Percentiles rank a stretch among this genome's conserved stretches.
phyloP scores from a whole-genome alignment of 2,888 invertebrate genomes.

The Patella ulyssiponensis region DNA sequence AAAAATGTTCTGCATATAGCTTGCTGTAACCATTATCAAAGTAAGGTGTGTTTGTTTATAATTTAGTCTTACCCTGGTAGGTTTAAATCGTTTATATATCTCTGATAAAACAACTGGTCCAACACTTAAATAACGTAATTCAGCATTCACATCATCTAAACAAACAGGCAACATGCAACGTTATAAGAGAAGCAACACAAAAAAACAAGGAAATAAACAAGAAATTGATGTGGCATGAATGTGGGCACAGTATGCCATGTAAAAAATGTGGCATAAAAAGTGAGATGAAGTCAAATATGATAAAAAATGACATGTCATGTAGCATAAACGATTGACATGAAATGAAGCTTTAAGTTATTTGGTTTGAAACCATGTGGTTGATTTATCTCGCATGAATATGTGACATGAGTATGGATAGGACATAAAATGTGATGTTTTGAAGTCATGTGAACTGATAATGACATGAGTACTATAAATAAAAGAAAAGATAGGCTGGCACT shows the following conservation, averaged over 20 bases:
- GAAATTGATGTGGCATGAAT: not conserved
- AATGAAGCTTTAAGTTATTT: no score
- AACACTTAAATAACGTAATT: constrained; percentile 60
- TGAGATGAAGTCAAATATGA: not conserved
- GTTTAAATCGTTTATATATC: constrained; percentile 67
- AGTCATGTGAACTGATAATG: no score
- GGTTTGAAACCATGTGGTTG: no score
- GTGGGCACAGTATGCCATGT: not conserved
- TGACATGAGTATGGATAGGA: no score
- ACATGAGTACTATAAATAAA: no score
- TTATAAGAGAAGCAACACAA: not conserved
- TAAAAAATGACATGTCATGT: not conserved
- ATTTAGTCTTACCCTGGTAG: constrained; percentile 59
- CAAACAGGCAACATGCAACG: constrained; percentile 14
- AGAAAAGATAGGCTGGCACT: no score
- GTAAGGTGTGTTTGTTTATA: not conserved
- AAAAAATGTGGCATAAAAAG: not conserved
- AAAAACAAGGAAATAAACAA: not conserved
- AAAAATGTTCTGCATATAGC: not conserved
- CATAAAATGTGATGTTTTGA: no score
- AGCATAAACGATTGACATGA: no score
- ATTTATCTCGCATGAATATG: no score
- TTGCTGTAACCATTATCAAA: not conserved
- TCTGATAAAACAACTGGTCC: constrained; percentile 55
- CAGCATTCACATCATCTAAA: constrained; percentile 65